A percentile compares a stretch with the other conserved stretches of the same genome.
phyloP scores from a whole-genome alignment of 2,888 invertebrate genomes.

The Agriopis aurantiaria region DNA sequence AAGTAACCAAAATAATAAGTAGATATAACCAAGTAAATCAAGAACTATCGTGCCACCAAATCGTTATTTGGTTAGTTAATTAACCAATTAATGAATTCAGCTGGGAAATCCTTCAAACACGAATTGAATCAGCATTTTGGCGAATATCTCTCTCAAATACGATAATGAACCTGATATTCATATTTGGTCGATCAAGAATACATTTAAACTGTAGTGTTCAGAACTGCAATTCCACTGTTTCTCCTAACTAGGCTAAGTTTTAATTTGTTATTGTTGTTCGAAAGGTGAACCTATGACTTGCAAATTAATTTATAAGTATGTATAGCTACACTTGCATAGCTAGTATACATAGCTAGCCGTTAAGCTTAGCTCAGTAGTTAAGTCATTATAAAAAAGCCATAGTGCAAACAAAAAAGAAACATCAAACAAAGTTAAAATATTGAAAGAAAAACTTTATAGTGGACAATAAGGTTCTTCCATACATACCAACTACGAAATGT shows the following conservation, averaged over 20 bases:
- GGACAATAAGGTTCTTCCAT: no score
- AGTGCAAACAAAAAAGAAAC: no score
- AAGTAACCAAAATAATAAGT: background rate
- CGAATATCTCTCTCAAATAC: conserved; percentile 7
- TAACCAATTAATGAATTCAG: conserved; percentile 13
- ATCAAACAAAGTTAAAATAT: no score
- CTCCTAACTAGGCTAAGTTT: background rate
- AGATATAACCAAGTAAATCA: background rate
- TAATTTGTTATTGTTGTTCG: background rate
- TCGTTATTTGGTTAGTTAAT: conserved; percentile 14
- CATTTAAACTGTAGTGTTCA: background rate
- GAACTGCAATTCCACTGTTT: background rate
- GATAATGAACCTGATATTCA: conserved; percentile 15
- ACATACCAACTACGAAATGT: no score
- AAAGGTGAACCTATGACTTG: no score
- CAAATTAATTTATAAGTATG: no score
- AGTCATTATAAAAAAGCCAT: background rate
- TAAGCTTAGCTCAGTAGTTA: no score
- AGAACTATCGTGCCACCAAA: background rate
- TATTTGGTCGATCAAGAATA: background rate
- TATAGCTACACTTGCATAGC: no score
- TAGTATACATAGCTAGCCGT: no score
- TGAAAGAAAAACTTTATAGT: no score
- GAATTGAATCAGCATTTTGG: conserved; percentile 15
- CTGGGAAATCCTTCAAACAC: conserved; percentile 7